These are phyloP conservation scores for Bradypus variegatus DNA, from an alignment of 2,797 vertebrate genomes.

Conservation along the genomic window DNA sequence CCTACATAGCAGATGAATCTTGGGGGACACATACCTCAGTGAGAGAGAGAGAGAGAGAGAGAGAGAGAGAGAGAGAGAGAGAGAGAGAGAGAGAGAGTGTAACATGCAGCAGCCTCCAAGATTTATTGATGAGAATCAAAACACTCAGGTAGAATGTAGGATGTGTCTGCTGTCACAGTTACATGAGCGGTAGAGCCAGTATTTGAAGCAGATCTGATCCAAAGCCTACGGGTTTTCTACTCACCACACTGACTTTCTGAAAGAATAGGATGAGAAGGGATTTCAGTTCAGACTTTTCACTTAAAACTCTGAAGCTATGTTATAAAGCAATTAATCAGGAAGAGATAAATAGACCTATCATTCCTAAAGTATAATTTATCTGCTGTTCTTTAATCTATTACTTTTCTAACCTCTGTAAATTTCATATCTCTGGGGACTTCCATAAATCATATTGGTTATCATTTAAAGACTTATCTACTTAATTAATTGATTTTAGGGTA, in stretches of 20 bases:
- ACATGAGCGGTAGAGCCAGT: neutral
- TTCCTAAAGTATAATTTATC: neutral
- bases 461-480: neutral
- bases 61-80: no score
- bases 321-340: neutral
- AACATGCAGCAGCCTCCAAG: neutral
- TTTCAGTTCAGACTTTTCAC: neutral
- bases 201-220: neutral
- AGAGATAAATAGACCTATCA: neutral
- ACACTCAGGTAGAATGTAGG: neutral
- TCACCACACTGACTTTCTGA: neutral
- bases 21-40: neutral
- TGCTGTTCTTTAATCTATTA: neutral
- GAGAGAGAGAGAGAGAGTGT: no score
- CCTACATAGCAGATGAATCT: neutral
- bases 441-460: neutral
- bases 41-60: no score
- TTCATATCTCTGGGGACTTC: neutral
- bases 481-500: neutral
- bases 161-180: neutral
- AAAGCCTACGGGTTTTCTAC: neutral
- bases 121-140: neutral
- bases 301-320: neutral
- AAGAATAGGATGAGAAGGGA: neutral
- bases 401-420: conserved; percentile 16